Conservation (phyloP, 2,888 invertebrate species). For the Orthosia cruda region DNA sequence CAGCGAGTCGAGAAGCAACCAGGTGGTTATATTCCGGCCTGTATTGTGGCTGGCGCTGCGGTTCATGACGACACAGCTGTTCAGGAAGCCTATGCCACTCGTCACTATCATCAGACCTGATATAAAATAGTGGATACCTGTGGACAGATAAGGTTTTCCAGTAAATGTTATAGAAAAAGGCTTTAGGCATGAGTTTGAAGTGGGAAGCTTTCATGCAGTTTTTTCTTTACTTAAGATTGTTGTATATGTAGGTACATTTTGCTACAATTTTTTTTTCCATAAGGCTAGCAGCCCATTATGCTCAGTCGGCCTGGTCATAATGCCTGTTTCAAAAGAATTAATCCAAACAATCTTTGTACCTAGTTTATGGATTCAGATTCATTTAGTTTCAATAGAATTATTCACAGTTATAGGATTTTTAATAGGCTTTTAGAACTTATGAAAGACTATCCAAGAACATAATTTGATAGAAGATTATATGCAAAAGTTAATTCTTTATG, state of each 20-base stretch:
- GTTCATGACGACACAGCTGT: slow-evolving; percentile 85
- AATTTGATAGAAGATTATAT: background rate
- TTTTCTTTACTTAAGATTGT: background rate
- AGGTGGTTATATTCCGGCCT: slow-evolving; percentile 83
- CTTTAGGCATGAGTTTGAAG: slow-evolving; percentile 43
- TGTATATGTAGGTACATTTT: background rate
- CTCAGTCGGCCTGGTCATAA: no score
- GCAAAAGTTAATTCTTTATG: background rate
- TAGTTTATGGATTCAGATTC: background rate
- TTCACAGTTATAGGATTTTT: background rate
- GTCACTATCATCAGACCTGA: slow-evolving; percentile 83
- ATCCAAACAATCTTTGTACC: background rate
- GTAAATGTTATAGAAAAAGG: background rate
- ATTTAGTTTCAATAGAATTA: background rate
- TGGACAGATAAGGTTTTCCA: slow-evolving; percentile 14
- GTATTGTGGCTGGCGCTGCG: slow-evolving; percentile 77
- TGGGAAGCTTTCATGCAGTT: slow-evolving; percentile 29
- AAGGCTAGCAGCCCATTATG: no score
- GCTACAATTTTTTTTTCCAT: no score
- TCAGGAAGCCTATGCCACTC: slow-evolving; percentile 85
- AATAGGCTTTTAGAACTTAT: background rate
- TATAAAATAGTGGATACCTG: slow-evolving; percentile 87
- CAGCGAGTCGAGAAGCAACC: slow-evolving; percentile 87
- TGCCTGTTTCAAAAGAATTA: background rate
- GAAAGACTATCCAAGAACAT: background rate